Evolutionary conservation across 1,140 invertebrate species (phyloP), one percentile per base, ranked within the genome.

Genomic region (Triops longicaudatus): DNA sequence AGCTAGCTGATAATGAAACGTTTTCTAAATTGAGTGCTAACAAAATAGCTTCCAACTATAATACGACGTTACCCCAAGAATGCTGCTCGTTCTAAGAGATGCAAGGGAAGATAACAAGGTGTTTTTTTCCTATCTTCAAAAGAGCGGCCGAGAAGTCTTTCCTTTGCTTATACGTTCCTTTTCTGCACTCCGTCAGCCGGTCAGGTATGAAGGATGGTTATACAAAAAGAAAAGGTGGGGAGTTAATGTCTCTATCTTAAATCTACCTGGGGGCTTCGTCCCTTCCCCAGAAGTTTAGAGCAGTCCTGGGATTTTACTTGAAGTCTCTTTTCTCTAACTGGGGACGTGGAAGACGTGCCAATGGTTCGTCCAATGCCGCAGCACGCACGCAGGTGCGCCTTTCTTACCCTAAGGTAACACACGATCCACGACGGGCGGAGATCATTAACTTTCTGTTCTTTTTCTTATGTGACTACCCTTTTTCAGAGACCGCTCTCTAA

Each of bases 161-260:
- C 50, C 50, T 63, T 63, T 37, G 31, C 50, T 63, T 63, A 14
- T 63, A 5, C 50, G 50, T 63, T 22, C 14, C 50, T 22, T 63
- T 63, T 63, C 50, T 63, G 14, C 50, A 63, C 50, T 63, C 50
- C 50, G 17, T 63, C 50, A 63, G 50, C 50, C 50, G 50, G 50
- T 22, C 50, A 63, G 50, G 50, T 63, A 63, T 63, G 50, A 63
- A 63, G 22, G 50, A 63, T 63, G 50, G 50, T 63, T 63, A 63
- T 63, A 63, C 50, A 63, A 63, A 63, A 63, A 17, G 50, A 63
- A 63, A 63, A 63, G 50, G 50, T 63, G 50, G 50, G 50, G 50
- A 63, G 50, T 63, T 63, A 63, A 63, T 63, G 50, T 63, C 50
- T 63, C 50, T 63, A 63, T 63, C 50, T 63, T 63, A 63, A 63